Evolutionary conservation across 2,888 invertebrate genomes (phyloP), one percentile per base, ranked within the genome.

Genomic region (Blera fallax): DNA sequence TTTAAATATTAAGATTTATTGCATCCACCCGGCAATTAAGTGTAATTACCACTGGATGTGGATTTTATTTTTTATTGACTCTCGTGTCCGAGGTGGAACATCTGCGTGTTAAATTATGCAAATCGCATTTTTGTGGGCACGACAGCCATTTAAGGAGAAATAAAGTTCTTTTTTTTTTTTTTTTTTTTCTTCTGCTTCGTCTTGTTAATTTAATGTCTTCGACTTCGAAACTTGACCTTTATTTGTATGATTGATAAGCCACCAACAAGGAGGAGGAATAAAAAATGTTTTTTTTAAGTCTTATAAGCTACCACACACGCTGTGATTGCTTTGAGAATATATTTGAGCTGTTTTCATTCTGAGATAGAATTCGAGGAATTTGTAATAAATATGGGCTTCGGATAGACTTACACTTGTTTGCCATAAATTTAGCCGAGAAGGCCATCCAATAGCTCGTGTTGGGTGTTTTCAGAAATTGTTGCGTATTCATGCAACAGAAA

Each of bases 21-120:
- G 72, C 70, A 78, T 72, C 72, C 76, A 45, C 34, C 60, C 10
- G 34, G 78, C 40, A 82, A 77, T 82, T 77, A 79, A 79, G 56
- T 73, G 40, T 50, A 72, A 80, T 80, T 80, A 76, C 67, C 45
- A 45, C 29, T 80, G 58, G 60, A 67, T 64, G 76, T 56, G 64
- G 77, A 64, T 70, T 67, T 70, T 37, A 54, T 32, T 52, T 65
- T 80, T 60, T 62, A 60, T 74, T 52, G 50, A 65, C 45, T 65
- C 54, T 16, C 64, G 24, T 70, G 52, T 43, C 45, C 40, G 18
- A 32, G 56, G 40, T 24, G 52, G 29, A 82, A 50, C 37, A n/a
- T 37, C 32, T 82, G 70, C 82, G 82, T 82, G 78, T 54, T 65
- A 21, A 78, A 18, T 77, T 82, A 82, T 82, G 82, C 72, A 82